Evolutionary conservation across 2,113 vertebrate species (phyloP).

Genomic region (Cervus canadensis): DNA sequence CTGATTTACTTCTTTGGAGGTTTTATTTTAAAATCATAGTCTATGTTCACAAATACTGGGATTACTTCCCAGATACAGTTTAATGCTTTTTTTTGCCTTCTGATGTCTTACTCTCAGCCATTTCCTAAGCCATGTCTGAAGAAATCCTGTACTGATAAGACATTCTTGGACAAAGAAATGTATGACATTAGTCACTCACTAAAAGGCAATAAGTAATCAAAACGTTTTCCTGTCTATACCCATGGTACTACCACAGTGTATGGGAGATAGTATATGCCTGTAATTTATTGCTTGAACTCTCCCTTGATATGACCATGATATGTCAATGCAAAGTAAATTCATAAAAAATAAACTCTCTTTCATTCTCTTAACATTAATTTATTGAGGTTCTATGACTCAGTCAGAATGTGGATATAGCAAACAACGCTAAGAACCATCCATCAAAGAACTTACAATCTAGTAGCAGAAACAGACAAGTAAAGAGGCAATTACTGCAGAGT

Average conservation of each 20-base stretch:
- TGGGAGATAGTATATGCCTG: not conserved
- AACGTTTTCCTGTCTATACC: not conserved
- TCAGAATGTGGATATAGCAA: not conserved
- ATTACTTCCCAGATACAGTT: slow-evolving; percentile 26
- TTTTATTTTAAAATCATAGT: slow-evolving; percentile 21
- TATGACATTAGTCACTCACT: not conserved
- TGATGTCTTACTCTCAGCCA: not conserved
- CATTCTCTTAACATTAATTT: not conserved
- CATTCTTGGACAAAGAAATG: not conserved
- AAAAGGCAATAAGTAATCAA: not conserved
- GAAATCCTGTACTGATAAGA: not conserved
- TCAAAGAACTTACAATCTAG: not conserved
- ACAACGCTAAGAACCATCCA: not conserved
- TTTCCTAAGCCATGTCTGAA: not conserved
- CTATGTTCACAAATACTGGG: not conserved
- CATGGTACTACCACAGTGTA: not conserved
- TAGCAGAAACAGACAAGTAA: not conserved
- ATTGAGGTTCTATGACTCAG: not conserved
- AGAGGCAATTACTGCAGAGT: not conserved
- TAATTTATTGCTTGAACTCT: not conserved
- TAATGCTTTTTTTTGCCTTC: slow-evolving; percentile 17
- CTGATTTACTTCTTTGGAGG: not conserved
- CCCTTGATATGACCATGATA: not conserved
- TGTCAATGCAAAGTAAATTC: not conserved
- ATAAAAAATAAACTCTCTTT: slow-evolving; percentile 30